These are phyloP conservation scores for Calvadosia cruxmelitensis DNA, from an alignment of 30 jellyfish, hydroid and myxozoan species.

Conservation along the genomic window DNA sequence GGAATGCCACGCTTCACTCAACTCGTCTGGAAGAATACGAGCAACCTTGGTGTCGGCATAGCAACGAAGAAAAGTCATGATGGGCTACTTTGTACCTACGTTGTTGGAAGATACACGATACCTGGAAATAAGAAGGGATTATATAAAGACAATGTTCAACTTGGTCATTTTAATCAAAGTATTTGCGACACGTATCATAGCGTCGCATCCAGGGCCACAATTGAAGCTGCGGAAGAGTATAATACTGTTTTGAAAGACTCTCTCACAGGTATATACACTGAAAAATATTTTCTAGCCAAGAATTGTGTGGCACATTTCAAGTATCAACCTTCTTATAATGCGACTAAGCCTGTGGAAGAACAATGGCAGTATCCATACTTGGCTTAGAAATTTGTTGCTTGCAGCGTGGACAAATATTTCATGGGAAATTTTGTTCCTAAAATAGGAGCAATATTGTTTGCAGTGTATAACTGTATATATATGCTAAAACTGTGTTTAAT, in stretches of 20 bases:
- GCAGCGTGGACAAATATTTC: too few species aligned
- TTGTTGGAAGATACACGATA: conserved; percentile 61
- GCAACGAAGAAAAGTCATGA: conserved; percentile 33
- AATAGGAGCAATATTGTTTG: too few species aligned
- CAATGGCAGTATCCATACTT: too few species aligned
- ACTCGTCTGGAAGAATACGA: conserved; percentile 80
- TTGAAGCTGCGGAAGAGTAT: neutral
- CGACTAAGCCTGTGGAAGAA: too few species aligned
- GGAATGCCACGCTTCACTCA: conserved; percentile 40
- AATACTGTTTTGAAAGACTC: neutral
- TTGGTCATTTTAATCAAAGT: conserved; percentile 43
- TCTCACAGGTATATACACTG: neutral
- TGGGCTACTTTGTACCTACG: conserved; percentile 57
- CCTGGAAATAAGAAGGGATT: conserved; percentile 63
- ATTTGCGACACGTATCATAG: conserved; percentile 24
- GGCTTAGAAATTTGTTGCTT: too few species aligned
- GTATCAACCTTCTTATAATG: too few species aligned
- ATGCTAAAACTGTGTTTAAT: too few species aligned
- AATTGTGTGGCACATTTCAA: too few species aligned
- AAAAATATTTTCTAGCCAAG: too few species aligned
- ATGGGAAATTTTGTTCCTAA: too few species aligned
- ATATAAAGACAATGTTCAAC: conserved; percentile 49
- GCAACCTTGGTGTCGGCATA: conserved; percentile 71
- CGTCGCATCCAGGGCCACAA: neutral
- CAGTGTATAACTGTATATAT: too few species aligned